Evolutionary conservation across 1,140 invertebrate genomes (phyloP), one percentile per base, ranked within the genome.

Genomic region (Probaryconus sp.): DNA sequence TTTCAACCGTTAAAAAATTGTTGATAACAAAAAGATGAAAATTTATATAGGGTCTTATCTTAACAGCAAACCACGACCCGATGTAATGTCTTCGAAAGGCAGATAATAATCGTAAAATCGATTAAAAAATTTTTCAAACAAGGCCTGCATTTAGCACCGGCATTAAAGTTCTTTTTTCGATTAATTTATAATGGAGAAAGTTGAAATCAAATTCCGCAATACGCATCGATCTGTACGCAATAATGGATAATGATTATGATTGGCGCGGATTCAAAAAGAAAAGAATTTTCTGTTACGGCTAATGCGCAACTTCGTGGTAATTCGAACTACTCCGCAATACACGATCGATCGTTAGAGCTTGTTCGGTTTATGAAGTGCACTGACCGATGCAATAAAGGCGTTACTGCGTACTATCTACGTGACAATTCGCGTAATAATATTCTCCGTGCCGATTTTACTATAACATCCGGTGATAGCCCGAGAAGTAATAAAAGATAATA

Each of bases 371-470:
- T 37, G 37, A 48, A 11, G 65, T 69, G 35, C 67, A 56, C 45
- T 37, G 61, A 21, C 30, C 58, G 47, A 47, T 26, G 69, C 60
- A 72, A 72, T 72, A 73, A 73, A 73, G 45, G 42, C 70, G 61
- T 55, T 64, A 30, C 18, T 51, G 38, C 58, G 38, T 38, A 33
- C 30, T 60, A 38, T 42, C 45, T 60, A 64, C 58, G 64, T 64
- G 72, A 68, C 58, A 75, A 65, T 50, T 53, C 50, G 51, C 18
- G 33, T 55, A 75, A 65, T 76, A 65, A 61, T 70, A 64, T 43
- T 50, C 30, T 11, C 51, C 45, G 38, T 24, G 24, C 33, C 42
- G 48, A 69, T 75, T 69, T 65, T 64, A 75, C 58, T 56, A 68
- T 33, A 24, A n/a, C 28, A 64, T 75, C 48, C 7, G 40, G 33